Conservation (phyloP, 2,113 vertebrate species). For the Delphinus delphis region DNA sequence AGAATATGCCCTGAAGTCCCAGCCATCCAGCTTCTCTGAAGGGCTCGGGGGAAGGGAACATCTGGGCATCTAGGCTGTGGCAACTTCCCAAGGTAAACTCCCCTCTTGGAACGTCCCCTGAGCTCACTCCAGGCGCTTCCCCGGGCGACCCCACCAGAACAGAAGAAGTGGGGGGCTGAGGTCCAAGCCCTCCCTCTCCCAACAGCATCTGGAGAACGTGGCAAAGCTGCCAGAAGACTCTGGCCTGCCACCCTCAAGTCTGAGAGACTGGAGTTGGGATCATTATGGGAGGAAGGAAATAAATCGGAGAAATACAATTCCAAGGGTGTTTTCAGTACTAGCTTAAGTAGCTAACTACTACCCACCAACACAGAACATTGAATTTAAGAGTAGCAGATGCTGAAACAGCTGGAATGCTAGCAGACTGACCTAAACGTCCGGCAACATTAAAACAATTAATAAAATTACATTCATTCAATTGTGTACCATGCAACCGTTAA, state of each 20-base stretch:
- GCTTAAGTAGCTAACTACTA: constrained; percentile 8
- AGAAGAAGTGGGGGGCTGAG: neutral
- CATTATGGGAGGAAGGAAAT: neutral
- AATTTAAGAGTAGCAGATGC: neutral
- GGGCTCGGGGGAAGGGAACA: neutral
- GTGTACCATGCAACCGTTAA: neutral
- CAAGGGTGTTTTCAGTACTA: neutral
- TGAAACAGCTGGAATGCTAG: neutral
- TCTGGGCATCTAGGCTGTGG: neutral
- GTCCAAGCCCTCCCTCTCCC: neutral
- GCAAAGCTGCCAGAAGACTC: neutral
- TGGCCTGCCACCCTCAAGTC: neutral
- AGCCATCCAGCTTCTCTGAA: neutral
- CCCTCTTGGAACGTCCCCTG: neutral
- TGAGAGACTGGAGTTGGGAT: neutral
- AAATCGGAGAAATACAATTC: neutral
- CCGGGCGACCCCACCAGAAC: neutral
- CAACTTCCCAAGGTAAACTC: neutral
- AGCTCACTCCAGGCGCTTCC: neutral
- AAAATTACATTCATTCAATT: neutral
- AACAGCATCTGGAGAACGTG: neutral
- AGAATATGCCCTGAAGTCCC: neutral
- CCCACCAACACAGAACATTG: neutral
- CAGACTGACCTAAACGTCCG: neutral
- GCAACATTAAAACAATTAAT: neutral